These are phyloP conservation scores for Smittia sp. DNA, from an alignment of 2,888 invertebrate genomes.

Conservation along the genomic window DNA sequence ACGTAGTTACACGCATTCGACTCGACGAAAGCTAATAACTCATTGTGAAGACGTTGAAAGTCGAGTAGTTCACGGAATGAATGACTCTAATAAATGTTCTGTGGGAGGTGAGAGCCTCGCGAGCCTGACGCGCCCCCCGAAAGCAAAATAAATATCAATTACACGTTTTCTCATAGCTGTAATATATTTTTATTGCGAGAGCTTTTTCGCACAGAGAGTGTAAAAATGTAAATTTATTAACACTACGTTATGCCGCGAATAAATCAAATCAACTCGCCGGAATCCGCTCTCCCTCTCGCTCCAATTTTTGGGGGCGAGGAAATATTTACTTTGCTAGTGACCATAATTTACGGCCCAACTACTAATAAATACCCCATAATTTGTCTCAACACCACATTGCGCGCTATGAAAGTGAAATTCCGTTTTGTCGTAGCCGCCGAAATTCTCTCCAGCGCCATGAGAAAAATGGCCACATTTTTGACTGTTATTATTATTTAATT, in stretches of 20 bases:
- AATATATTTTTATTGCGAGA: slow-evolving; percentile 22
- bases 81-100: neutral
- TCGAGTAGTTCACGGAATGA: neutral
- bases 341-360: slow-evolving; percentile 35
- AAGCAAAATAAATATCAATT: slow-evolving; percentile 39
- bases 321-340: slow-evolving; percentile 36
- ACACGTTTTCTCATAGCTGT: slow-evolving; percentile 10
- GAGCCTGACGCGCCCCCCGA: neutral
- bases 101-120: slow-evolving; percentile 8
- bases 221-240: slow-evolving; percentile 41
- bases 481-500: slow-evolving; percentile 40
- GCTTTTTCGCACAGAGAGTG: slow-evolving; percentile 36
- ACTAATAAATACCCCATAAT: slow-evolving; percentile 36
- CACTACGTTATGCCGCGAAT: slow-evolving; percentile 33
- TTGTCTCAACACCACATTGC: slow-evolving; percentile 36
- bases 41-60: neutral
- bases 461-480: slow-evolving; percentile 30
- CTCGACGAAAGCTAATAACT: neutral
- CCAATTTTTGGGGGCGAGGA: slow-evolving; percentile 24
- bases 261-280: slow-evolving; percentile 33
- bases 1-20: neutral
- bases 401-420: slow-evolving; percentile 11
- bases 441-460: neutral
- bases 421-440: slow-evolving; percentile 3
- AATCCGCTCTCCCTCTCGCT: neutral